Conservation (phyloP, 2,888 invertebrate genomes). For the Tridacna gigas region DNA sequence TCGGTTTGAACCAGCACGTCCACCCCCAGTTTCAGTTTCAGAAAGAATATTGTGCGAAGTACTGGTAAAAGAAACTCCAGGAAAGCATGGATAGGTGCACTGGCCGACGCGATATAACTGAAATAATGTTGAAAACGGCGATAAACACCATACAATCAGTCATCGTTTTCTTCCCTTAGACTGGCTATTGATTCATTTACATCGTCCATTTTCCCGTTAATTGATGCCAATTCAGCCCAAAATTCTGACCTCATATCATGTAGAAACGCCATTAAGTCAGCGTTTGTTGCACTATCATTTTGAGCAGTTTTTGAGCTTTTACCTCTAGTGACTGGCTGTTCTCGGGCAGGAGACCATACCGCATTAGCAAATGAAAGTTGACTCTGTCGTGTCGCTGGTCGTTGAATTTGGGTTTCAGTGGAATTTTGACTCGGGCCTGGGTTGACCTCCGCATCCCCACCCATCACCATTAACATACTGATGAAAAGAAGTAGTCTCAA, state of each 20-base stretch:
- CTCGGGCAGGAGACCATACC: background rate
- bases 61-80: too few species aligned
- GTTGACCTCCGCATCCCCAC: background rate
- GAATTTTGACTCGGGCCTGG: too few species aligned
- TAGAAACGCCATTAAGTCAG: background rate
- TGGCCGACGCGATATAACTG: too few species aligned
- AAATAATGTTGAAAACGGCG: too few species aligned
- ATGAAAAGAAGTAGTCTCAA: background rate
- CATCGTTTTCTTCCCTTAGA: background rate
- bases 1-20: too few species aligned
- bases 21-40: too few species aligned
- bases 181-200: background rate
- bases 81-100: too few species aligned
- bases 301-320: conserved; percentile 2
- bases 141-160: too few species aligned
- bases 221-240: conserved; percentile 1
- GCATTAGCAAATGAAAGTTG: background rate
- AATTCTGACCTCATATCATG: conserved; percentile 1
- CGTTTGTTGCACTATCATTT: conserved; percentile 2
- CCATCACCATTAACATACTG: background rate
- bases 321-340: conserved; percentile 7
- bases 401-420: too few species aligned
- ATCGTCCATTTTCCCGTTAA: background rate
- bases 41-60: too few species aligned
- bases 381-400: too few species aligned